A percentile compares a stretch with the other conserved stretches of the same genome.
Evolutionary conservation across 2,888 invertebrate species (phyloP).

Genomic region (Syrphus vitripennis): DNA sequence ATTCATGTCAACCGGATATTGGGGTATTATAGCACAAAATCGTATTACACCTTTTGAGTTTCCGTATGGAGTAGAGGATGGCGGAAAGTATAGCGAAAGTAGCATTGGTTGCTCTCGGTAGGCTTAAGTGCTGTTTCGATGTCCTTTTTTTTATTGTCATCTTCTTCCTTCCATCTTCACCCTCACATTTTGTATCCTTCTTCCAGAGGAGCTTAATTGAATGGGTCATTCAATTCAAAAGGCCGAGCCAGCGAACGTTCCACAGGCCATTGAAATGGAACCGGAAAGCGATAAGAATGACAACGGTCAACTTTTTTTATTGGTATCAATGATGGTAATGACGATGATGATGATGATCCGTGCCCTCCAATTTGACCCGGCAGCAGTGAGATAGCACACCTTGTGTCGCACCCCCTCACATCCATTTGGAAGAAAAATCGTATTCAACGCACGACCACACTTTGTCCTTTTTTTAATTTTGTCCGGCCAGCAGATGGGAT

Average conservation of each 20-base stretch:
- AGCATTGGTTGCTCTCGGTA: conserved; percentile 52
- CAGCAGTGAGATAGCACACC: conserved; percentile 24
- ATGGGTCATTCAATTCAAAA: conserved; percentile 79
- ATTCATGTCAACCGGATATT: conserved; percentile 26
- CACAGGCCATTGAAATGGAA: conserved; percentile 65
- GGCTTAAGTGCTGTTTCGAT: conserved; percentile 66
- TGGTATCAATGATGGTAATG: conserved; percentile 71
- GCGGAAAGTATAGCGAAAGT: conserved; percentile 42
- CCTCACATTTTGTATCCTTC: conserved; percentile 23
- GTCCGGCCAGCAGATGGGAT: conserved; percentile 9
- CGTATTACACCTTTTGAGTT: conserved; percentile 64
- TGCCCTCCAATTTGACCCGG: conserved; percentile 50
- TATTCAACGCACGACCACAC: conserved; percentile 72
- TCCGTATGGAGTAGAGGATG: neutral
- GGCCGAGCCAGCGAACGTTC: conserved; percentile 68
- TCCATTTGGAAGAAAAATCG: conserved; percentile 47
- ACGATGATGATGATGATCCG: conserved; percentile 57
- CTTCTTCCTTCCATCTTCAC: conserved; percentile 1
- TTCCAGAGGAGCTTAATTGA: conserved; percentile 78
- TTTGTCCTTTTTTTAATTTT: conserved; percentile 70
- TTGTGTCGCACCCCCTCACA: conserved; percentile 46
- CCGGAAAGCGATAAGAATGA: conserved; percentile 70
- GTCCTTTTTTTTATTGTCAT: conserved; percentile 54
- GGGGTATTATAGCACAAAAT: conserved; percentile 60
- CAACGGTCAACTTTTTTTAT: conserved; percentile 72